These are phyloP conservation scores for Agrotis exclamationis DNA, from an alignment of 2,888 invertebrate genomes.

Conservation along the genomic window DNA sequence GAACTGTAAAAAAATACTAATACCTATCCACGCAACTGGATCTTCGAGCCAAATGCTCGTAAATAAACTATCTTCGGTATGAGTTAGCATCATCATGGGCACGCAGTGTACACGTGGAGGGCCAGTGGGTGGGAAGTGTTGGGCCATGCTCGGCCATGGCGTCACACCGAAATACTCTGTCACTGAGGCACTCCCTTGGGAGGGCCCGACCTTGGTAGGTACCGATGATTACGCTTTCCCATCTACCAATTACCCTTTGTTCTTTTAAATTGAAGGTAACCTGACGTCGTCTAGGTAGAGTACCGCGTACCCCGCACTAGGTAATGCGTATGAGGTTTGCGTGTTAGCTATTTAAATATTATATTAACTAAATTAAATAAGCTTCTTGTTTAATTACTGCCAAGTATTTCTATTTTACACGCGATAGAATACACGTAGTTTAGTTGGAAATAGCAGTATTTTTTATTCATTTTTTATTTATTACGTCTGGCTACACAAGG, in stretches of 20 bases:
- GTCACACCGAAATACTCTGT: constrained; percentile 41
- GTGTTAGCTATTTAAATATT: constrained; percentile 37
- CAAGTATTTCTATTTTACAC: constrained; percentile 34
- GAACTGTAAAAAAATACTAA: constrained; percentile 46
- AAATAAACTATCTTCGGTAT: constrained; percentile 56
- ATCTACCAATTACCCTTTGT: constrained; percentile 60
- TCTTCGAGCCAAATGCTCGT: constrained; percentile 55
- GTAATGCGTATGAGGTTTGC: constrained; percentile 32
- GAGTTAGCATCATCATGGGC: constrained; percentile 39
- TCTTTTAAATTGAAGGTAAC: constrained; percentile 59
- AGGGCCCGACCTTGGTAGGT: constrained; percentile 69
- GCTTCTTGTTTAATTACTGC: constrained; percentile 48
- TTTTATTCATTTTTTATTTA: constrained; percentile 29
- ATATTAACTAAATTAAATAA: constrained; percentile 36
- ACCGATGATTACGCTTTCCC: constrained; percentile 61
- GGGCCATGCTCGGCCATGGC: constrained; percentile 21
- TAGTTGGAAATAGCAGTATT: constrained; percentile 24
- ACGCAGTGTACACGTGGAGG: constrained; percentile 50
- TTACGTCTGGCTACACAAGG: constrained; percentile 17
- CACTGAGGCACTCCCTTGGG: constrained; percentile 64
- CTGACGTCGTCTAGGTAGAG: constrained; percentile 20
- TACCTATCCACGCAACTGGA: constrained; percentile 34
- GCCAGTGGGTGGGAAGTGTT: constrained; percentile 42
- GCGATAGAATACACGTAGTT: constrained; percentile 36
- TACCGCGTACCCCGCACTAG: constrained; percentile 12